A percentile compares a stretch with the other conserved stretches of the same genome.
Evolutionary conservation across 2,113 vertebrate species (phyloP).

Genomic region (Anhinga anhinga): DNA sequence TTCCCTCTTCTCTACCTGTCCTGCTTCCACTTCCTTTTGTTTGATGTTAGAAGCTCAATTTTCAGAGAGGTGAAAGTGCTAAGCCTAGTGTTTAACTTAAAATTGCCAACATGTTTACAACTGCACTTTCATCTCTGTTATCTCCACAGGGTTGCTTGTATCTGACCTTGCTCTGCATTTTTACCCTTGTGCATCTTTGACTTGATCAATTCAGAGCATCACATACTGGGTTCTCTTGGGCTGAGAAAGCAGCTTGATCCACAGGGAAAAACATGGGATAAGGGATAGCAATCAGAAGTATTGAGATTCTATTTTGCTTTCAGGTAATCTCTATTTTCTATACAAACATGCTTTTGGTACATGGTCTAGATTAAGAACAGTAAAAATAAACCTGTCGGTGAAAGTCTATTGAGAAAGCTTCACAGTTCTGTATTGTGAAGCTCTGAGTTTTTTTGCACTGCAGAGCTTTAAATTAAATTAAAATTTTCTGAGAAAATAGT

Average conservation of each 20-base stretch:
- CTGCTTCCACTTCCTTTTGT: rapidly evolving
- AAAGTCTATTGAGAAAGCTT: neutral
- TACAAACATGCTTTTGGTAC: neutral
- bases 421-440: neutral
- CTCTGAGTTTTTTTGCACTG: neutral
- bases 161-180: slow-evolving; percentile 10
- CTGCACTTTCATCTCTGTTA: neutral
- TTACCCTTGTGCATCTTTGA: neutral
- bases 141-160: neutral
- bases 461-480: neutral
- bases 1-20: neutral
- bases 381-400: neutral
- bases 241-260: neutral
- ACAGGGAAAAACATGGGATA: neutral
- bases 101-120: neutral
- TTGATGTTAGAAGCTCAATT: neutral
- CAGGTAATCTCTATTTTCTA: neutral
- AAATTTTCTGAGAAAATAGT: neutral
- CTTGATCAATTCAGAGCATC: neutral
- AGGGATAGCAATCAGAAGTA: neutral
- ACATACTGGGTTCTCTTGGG: neutral
- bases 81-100: neutral
- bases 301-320: neutral
- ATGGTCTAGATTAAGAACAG: neutral
- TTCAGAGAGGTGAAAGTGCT: neutral